These are phyloP conservation scores for Neoitamus cyanurus DNA, from an alignment of 2,888 invertebrate species.

Conservation along the genomic window DNA sequence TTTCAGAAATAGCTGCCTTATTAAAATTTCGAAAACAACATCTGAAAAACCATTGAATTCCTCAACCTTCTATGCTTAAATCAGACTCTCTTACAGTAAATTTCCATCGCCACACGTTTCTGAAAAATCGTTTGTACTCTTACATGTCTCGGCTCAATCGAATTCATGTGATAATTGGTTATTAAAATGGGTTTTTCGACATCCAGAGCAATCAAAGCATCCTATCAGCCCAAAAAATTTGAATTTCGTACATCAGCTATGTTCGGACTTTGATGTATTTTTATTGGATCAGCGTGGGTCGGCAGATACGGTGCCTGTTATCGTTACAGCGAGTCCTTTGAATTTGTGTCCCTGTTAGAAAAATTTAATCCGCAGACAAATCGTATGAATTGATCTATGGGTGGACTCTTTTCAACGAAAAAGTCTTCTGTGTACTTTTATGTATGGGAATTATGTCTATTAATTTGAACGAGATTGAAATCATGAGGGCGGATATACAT, in stretches of 20 bases:
- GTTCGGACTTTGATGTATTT: conserved; percentile 17
- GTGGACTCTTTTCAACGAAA: background rate
- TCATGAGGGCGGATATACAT: background rate
- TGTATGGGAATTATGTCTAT: background rate
- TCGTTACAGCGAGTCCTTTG: background rate
- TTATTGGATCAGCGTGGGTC: background rate
- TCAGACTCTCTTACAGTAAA: background rate
- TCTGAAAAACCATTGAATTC: background rate
- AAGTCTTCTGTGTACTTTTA: background rate
- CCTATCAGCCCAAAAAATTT: background rate
- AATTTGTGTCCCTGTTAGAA: background rate
- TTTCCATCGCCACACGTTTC: background rate
- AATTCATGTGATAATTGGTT: conserved; percentile 24
- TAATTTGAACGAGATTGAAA: background rate
- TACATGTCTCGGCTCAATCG: background rate
- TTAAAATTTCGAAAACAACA: too few species aligned
- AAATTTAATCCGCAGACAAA: background rate
- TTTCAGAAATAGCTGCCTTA: too few species aligned
- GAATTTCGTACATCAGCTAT: background rate
- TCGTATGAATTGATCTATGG: background rate
- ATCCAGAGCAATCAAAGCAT: background rate
- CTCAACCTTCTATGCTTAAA: background rate
- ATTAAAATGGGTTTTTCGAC: conserved; percentile 20
- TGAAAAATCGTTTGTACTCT: background rate
- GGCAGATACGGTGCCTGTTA: background rate